These are phyloP conservation scores for Fulmarus glacialis DNA, from an alignment of 2,113 vertebrate species.

Conservation along the genomic window DNA sequence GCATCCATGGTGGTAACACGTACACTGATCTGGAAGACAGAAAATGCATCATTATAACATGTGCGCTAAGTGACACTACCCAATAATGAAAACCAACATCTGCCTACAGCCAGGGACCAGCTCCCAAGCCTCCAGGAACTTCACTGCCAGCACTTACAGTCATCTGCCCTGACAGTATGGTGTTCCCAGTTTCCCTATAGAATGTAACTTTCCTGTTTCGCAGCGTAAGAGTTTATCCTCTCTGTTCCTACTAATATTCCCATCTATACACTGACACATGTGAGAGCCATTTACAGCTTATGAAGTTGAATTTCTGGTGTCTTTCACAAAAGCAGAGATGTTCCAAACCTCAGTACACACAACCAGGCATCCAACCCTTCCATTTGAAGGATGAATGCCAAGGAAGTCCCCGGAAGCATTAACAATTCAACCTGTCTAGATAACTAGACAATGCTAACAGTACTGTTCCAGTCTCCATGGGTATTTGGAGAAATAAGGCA, in stretches of 20 bases:
- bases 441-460: not conserved
- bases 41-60: not conserved
- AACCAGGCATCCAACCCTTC: not conserved
- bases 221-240: not conserved
- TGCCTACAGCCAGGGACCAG: not conserved
- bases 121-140: not conserved
- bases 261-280: not conserved
- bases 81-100: not conserved
- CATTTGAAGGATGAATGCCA: not conserved
- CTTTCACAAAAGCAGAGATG: not conserved
- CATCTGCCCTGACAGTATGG: not conserved
- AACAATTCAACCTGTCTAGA: not conserved
- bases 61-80: too few species aligned
- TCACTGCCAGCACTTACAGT: not conserved
- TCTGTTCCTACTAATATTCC: not conserved
- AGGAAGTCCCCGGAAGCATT: not conserved
- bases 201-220: not conserved
- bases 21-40: conserved; percentile 87
- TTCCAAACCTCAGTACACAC: not conserved
- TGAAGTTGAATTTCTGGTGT: not conserved
- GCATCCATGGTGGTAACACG: conserved; percentile 97
- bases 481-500: not conserved
- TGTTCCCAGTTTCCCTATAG: not conserved
- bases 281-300: not conserved
- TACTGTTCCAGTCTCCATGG: not conserved